phyloP scores from a whole-genome alignment of 2,888 invertebrate species.

The Epirrita christyi region DNA sequence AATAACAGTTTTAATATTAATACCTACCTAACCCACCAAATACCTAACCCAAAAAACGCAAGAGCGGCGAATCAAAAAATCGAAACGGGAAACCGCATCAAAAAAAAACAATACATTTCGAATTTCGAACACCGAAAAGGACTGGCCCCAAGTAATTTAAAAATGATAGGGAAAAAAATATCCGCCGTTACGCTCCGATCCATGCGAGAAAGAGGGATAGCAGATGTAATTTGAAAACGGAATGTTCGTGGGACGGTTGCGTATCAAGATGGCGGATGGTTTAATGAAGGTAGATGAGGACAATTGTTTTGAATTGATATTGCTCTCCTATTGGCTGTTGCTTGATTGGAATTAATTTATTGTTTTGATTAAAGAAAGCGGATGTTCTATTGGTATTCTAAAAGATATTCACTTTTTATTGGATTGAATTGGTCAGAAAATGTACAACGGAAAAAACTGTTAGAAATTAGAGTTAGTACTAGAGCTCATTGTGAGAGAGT shows the following conservation, averaged over 20 bases:
- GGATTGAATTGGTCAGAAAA: too few relatives aligned
- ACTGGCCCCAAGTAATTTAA: conserved; percentile 45
- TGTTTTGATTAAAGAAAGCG: conserved; percentile 15
- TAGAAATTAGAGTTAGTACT: too few relatives aligned
- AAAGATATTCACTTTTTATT: too few relatives aligned
- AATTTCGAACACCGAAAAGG: conserved; percentile 40
- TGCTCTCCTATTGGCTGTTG: conserved; percentile 36
- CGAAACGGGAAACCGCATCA: conserved; percentile 33
- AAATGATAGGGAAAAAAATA: conserved; percentile 43
- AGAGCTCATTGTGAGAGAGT: too few relatives aligned
- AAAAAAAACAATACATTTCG: conserved; percentile 36
- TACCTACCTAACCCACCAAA: conserved; percentile 12
- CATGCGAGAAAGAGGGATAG: conserved; percentile 31
- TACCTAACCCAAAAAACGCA: conserved; percentile 15
- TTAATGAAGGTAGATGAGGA: conserved; percentile 47
- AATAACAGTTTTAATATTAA: not conserved
- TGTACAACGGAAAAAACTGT: too few relatives aligned
- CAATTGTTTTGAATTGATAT: conserved; percentile 47
- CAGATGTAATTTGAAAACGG: conserved; percentile 41
- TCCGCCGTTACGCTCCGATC: conserved; percentile 32
- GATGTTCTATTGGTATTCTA: conserved; percentile 2
- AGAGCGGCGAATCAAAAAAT: conserved; percentile 35
- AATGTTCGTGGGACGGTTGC: conserved; percentile 41
- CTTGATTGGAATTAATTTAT: conserved; percentile 41
- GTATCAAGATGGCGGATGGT: conserved; percentile 45